These are phyloP conservation scores for Halcyon chelicuti DNA, from an alignment of 2,797 vertebrate genomes.

Conservation along the genomic window DNA sequence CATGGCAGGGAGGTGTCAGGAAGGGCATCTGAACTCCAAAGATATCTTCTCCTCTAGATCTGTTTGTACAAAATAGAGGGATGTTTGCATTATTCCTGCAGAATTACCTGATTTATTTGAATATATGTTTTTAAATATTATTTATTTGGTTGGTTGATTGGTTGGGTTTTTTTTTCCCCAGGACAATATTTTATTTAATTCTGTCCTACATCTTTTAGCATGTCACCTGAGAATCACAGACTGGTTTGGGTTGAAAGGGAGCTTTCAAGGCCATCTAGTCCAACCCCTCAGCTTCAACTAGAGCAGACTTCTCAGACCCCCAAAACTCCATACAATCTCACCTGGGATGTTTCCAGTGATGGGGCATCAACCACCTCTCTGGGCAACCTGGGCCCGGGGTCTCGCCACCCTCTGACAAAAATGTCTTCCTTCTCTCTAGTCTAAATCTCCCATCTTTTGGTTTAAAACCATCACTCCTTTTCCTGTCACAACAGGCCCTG, in stretches of 20 bases:
- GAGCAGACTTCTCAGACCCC: background rate
- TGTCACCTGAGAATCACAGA: background rate
- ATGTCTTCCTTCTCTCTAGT: background rate
- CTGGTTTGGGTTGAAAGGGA: background rate
- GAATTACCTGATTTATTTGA: background rate
- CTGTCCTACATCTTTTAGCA: background rate
- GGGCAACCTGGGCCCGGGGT: background rate
- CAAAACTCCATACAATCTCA: background rate
- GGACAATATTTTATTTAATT: background rate
- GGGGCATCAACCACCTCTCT: background rate
- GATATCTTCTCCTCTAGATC: background rate
- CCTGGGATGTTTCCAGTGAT: background rate
- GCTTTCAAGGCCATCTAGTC: background rate
- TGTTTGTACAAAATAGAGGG: background rate
- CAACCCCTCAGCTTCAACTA: background rate
- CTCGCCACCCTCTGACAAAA: background rate
- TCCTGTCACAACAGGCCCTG: background rate
- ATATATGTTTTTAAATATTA: too few relatives aligned
- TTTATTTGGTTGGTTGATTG: too few relatives aligned
- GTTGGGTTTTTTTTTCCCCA: background rate
- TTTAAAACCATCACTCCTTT: background rate
- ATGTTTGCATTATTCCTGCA: background rate
- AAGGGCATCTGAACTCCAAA: background rate
- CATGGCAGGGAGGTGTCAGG: background rate
- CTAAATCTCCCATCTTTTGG: background rate